phyloP scores from a whole-genome alignment of 2,888 invertebrate species.

The Listrodromus nycthemerus region DNA sequence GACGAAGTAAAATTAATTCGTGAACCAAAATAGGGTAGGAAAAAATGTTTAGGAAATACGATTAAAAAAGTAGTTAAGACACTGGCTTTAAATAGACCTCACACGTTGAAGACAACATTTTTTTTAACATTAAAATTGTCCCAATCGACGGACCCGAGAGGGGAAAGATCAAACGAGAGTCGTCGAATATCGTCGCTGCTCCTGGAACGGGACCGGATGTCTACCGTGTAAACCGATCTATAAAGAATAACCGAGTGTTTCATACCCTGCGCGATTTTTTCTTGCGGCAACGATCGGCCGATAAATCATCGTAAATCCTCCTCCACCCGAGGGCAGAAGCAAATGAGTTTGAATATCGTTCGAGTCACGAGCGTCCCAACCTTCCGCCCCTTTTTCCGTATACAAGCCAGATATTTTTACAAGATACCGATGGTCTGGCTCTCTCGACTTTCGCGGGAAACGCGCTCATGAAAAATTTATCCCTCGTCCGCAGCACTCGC shows the following conservation, averaged over 20 bases:
- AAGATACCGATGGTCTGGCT: slow-evolving; percentile 16
- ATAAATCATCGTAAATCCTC: slow-evolving; percentile 58
- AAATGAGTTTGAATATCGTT: slow-evolving; percentile 17
- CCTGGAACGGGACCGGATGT: slow-evolving; percentile 48
- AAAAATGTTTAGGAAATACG: no score
- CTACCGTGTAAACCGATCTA: slow-evolving; percentile 54
- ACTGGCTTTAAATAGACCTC: not conserved
- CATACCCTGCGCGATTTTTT: slow-evolving; percentile 39
- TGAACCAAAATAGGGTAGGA: no score
- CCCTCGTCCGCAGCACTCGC: slow-evolving; percentile 5
- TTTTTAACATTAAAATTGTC: not conserved
- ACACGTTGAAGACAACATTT: not conserved
- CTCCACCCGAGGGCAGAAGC: slow-evolving; percentile 17
- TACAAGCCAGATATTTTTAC: slow-evolving; percentile 54
- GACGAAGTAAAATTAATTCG: no score
- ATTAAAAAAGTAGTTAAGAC: not conserved
- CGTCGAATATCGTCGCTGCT: not conserved
- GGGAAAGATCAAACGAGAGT: not conserved
- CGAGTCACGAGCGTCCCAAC: slow-evolving; percentile 26
- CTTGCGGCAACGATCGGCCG: slow-evolving; percentile 43
- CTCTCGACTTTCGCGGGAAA: slow-evolving; percentile 23
- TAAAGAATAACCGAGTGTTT: slow-evolving; percentile 35
- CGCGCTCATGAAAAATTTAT: not conserved
- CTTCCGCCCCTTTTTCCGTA: slow-evolving; percentile 13
- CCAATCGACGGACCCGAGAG: not conserved